Evolutionary conservation across 2,888 invertebrate species (phyloP), one percentile per base, ranked within the genome.

Genomic region (Diarsia rubi): DNA sequence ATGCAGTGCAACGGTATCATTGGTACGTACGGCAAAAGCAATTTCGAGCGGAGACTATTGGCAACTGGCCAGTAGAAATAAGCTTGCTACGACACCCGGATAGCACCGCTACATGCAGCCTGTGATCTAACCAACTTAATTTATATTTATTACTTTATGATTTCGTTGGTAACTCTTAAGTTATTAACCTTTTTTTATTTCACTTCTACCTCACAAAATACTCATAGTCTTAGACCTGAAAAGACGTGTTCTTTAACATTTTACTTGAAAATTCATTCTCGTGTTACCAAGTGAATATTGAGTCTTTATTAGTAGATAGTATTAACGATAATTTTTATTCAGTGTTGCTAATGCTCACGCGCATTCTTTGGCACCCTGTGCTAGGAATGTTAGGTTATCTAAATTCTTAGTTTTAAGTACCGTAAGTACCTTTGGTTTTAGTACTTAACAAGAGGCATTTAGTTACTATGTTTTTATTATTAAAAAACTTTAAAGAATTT

Each of bases 51-150:
- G 90, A 91, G 92, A 87, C 91, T 90, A 90, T 92, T 96, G 96
- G 96, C 96, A 92, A 84, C 84, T 88, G 90, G 93, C 96, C 96
- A 96, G 94, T 90, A 89, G 95, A 93, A 95, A 95, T 95, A 95
- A 95, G 95, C 96, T 95, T 88, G 91, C 93, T 91, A 91, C 93
- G 93, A 94, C 94, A 93, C 93, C 91, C 92, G 89, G 89, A 91
- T 91, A 92, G 91, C 90, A 90, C 92, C 91, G 91, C 91, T 94
- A 94, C 92, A 93, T 92, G 91, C 90, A 92, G 90, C 90, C 90
- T 92, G 90, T 89, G 90, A 90, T 90, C 90, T 90, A 88, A 89
- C 89, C 83, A 80, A 91, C 90, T 91, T 92, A 92, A 92, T 91
- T 89, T 88, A 87, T 88, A 88, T 88, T 83, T 86, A 86, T 85